A percentile compares a stretch with the other conserved stretches of the same genome.
Conservation (phyloP, 1,140 invertebrate species). For the Coptotermes formosanus region DNA sequence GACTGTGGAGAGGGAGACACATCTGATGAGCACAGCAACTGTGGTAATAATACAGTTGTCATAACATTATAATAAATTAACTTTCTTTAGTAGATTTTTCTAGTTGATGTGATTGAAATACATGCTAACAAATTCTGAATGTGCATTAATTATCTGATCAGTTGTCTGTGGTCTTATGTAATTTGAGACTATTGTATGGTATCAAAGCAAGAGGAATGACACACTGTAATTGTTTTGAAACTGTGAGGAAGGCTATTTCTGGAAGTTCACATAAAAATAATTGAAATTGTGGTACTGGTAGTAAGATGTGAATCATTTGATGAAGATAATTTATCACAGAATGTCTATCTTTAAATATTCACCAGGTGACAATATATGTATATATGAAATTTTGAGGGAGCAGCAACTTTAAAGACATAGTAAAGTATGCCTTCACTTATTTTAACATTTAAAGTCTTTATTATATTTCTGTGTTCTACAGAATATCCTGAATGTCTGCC, state of each 20-base stretch:
- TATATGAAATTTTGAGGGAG: too few species aligned
- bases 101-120: background rate
- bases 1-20: conserved; percentile 43
- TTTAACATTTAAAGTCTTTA: background rate
- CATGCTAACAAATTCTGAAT: background rate
- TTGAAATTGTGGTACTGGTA: too few species aligned
- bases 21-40: conserved; percentile 44
- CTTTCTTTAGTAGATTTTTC: too few species aligned
- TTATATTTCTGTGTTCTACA: conserved; percentile 32
- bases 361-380: too few species aligned
- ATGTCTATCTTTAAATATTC: too few species aligned
- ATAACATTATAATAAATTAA: too few species aligned
- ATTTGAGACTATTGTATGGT: too few species aligned
- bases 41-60: conserved; percentile 38
- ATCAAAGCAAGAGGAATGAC: too few species aligned
- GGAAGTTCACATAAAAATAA: too few species aligned
- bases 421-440: background rate
- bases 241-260: background rate
- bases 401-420: too few species aligned
- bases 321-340: too few species aligned
- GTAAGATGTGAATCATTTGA: too few species aligned
- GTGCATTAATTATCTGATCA: background rate
- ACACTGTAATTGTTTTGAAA: conserved; percentile 24
- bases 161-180: background rate
- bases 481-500: conserved; percentile 43